Conservation (phyloP, 2,888 invertebrate species). For the Heliconius aoede region DNA sequence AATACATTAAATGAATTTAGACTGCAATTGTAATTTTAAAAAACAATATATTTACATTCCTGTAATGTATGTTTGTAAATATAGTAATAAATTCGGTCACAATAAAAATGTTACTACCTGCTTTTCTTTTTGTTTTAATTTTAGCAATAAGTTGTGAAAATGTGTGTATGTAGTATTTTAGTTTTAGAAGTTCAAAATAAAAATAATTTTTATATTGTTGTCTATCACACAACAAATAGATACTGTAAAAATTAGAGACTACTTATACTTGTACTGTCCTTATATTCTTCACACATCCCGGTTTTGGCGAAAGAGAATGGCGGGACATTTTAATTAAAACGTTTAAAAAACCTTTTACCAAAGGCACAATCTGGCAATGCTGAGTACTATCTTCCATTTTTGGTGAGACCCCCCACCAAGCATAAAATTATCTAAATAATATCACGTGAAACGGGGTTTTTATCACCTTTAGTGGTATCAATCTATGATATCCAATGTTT, state of each 20-base stretch:
- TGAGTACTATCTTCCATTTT: background rate
- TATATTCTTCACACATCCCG: no score
- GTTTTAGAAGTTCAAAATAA: no score
- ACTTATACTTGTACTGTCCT: no score
- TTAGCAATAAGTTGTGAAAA: background rate
- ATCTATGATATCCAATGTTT: background rate
- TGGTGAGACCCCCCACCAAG: background rate
- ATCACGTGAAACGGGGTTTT: background rate
- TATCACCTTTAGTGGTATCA: background rate
- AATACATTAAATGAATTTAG: slow-evolving; percentile 1
- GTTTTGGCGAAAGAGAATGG: no score
- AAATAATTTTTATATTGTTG: no score
- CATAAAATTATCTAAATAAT: background rate
- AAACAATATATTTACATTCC: slow-evolving; percentile 65
- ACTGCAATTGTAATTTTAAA: slow-evolving; percentile 7
- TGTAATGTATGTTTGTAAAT: slow-evolving; percentile 77
- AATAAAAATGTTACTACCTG: slow-evolving; percentile 67
- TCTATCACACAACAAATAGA: no score
- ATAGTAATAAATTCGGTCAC: slow-evolving; percentile 75
- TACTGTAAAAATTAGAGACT: no score
- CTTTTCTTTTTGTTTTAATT: slow-evolving; percentile 51
- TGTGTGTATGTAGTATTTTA: no score
- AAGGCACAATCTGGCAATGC: no score
- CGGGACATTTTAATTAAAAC: no score
- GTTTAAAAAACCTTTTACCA: no score